These are phyloP conservation scores for Lasius platythorax DNA, from an alignment of 2,888 invertebrate species.

Conservation along the genomic window DNA sequence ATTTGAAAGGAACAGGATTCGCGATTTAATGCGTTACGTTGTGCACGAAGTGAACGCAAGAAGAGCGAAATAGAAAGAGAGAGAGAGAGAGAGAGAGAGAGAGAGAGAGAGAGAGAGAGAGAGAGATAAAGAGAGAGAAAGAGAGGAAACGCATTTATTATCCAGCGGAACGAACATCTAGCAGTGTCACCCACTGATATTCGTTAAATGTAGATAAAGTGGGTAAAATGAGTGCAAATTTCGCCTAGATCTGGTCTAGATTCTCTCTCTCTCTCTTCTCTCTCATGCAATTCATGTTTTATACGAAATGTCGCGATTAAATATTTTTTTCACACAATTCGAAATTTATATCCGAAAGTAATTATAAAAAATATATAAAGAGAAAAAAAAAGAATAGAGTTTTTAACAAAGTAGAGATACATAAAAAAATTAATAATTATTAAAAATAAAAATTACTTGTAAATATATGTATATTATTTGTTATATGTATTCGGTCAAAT, in stretches of 20 bases:
- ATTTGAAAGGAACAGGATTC: constrained; percentile 49
- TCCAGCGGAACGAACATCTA: not conserved
- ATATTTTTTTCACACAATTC: not conserved
- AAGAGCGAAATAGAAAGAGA: not conserved
- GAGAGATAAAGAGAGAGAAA: not conserved
- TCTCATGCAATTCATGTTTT: not conserved
- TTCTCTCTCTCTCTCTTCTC: not conserved
- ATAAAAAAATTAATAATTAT: not conserved
- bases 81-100: constrained; percentile 12
- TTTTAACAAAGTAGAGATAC: not conserved
- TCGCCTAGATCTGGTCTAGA: not conserved
- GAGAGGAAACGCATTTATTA: constrained; percentile 5
- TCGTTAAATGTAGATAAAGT: constrained; percentile 33
- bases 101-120: not conserved
- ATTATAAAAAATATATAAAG: not conserved
- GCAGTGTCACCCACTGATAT: not conserved
- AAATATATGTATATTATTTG: not conserved
- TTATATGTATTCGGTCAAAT: not conserved
- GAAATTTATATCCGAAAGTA: not conserved
- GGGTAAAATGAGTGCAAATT: constrained; percentile 10
- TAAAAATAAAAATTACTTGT: no score
- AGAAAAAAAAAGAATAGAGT: not conserved
- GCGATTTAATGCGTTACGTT: constrained; percentile 36
- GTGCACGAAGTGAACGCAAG: not conserved
- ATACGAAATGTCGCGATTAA: constrained; percentile 1